phyloP scores from a whole-genome alignment of 2,113 vertebrate species.

The human (Homo sapiens) region GRCh38 chr20:54847501-54848000 shows the following conservation, averaged over 20 bases:
- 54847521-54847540: background rate
- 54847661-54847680: background rate
- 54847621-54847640: constrained; percentile 4
- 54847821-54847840: constrained; percentile 41
- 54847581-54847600: background rate
- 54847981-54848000: background rate
- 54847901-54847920: background rate
- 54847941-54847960: background rate
- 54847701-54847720: background rate
- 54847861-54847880: constrained; percentile 39
- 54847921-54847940: background rate
- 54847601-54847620: background rate
- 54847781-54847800: background rate
- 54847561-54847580: background rate
- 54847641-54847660: background rate
- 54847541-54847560: background rate
- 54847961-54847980: constrained; percentile 29
- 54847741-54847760: background rate
- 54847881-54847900: background rate
- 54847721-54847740: background rate
- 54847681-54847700: background rate
- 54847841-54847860: constrained; percentile 31
- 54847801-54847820: constrained; percentile 14
- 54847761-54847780: background rate
- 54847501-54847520: background rate